These are phyloP conservation scores for Helicoverpa assulta DNA, from an alignment of 2,888 invertebrate genomes.

Conservation along the genomic window DNA sequence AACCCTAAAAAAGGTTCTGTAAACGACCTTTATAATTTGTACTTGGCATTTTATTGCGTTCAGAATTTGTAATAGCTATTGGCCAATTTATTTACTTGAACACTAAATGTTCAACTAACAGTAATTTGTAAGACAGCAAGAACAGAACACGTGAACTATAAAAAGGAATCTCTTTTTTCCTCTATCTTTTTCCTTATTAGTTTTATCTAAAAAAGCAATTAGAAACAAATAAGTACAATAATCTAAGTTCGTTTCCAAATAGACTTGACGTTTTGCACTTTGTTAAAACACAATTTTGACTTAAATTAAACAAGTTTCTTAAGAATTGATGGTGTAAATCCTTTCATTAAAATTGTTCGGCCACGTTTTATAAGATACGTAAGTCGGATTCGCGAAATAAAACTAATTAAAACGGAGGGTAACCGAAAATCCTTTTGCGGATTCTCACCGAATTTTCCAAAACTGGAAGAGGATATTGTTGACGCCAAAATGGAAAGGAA, in stretches of 20 bases:
- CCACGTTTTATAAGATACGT: conserved; percentile 83
- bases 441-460: conserved; percentile 42
- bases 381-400: conserved; percentile 82
- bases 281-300: conserved; percentile 72
- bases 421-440: conserved; percentile 57
- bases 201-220: background rate
- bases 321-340: conserved; percentile 75
- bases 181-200: background rate
- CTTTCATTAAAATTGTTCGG: conserved; percentile 86
- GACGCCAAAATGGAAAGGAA: conserved; percentile 48
- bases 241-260: conserved; percentile 45
- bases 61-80: too few species aligned
- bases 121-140: too few species aligned
- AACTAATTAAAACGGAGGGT: conserved; percentile 81
- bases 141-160: too few species aligned
- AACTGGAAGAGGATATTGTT: conserved; percentile 44
- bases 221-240: conserved; percentile 34
- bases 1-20: too few species aligned
- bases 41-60: too few species aligned
- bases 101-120: too few species aligned
- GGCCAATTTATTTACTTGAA: too few species aligned
- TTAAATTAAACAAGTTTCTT: conserved; percentile 79
- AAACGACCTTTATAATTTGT: too few species aligned
- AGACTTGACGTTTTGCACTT: conserved; percentile 66
- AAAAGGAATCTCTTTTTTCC: too few species aligned